Conservation (phyloP, 2,888 invertebrate genomes). For the Himalopsyche anomala region DNA sequence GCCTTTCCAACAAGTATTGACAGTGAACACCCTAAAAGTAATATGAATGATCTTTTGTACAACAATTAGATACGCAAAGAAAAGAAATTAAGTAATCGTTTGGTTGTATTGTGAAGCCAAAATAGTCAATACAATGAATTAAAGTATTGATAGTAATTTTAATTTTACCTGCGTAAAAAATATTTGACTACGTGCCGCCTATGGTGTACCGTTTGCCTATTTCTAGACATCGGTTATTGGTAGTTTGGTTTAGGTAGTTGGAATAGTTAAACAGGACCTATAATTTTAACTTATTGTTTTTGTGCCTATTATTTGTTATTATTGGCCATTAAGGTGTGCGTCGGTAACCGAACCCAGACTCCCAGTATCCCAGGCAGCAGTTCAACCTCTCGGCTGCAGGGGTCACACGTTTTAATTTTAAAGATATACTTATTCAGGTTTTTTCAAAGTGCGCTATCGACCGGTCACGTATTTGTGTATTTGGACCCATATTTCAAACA, state of each 20-base stretch:
- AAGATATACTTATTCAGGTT: constrained; percentile 44
- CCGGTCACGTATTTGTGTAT: constrained; percentile 40
- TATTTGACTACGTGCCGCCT: constrained; percentile 23
- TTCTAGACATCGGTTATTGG: constrained; percentile 56
- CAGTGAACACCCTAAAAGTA: too few species aligned
- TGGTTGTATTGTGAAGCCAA: too few species aligned
- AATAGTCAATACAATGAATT: background rate
- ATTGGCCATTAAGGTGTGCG: constrained; percentile 63
- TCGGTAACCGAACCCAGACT: constrained; percentile 52
- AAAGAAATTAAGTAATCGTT: too few species aligned
- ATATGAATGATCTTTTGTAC: too few species aligned
- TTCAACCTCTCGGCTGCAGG: constrained; percentile 52
- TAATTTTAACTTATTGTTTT: constrained; percentile 65
- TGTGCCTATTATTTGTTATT: constrained; percentile 65
- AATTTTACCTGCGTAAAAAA: too few species aligned
- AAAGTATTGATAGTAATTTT: too few species aligned
- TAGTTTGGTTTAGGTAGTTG: constrained; percentile 59
- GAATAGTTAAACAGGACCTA: constrained; percentile 62
- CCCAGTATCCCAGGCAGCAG: constrained; percentile 57
- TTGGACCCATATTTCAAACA: constrained; percentile 37
- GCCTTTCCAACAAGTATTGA: too few species aligned
- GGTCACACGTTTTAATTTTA: constrained; percentile 63
- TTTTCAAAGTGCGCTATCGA: constrained; percentile 28
- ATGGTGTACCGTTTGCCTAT: constrained; percentile 41
- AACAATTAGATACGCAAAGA: too few species aligned